Percentiles rank a stretch among this genome's conserved stretches.
Conservation (phyloP, 1,140 invertebrate genomes). For the Thaumatotibia leucotreta region DNA sequence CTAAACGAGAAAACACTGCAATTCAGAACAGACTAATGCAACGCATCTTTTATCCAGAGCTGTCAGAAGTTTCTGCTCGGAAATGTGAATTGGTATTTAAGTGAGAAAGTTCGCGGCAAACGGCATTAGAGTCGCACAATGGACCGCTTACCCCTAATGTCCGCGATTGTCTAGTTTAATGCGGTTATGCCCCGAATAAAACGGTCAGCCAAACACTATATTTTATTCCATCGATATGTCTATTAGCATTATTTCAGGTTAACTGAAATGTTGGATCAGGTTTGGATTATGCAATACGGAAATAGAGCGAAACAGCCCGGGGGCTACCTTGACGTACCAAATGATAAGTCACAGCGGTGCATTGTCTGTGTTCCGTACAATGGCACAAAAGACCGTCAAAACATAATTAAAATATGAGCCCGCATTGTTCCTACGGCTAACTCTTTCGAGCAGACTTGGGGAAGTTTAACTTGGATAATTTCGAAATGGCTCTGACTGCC, state of each 20-base stretch:
- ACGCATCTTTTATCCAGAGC: background rate
- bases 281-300: background rate
- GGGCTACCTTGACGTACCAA: background rate
- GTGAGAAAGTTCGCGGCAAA: constrained; percentile 8
- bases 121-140: constrained; percentile 3
- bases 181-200: constrained; percentile 4
- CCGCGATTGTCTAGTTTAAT: constrained; percentile 11
- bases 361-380: constrained; percentile 2
- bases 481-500: background rate
- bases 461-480: constrained; percentile 1
- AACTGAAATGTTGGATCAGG: background rate
- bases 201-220: background rate
- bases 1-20: background rate
- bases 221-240: background rate
- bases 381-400: constrained; percentile 11
- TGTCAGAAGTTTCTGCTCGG: constrained; percentile 1
- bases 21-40: background rate
- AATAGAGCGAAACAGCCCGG: background rate
- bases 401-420: constrained; percentile 7
- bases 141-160: constrained; percentile 1
- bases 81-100: constrained; percentile 13
- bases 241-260: background rate
- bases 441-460: background rate
- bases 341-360: constrained; percentile 6
- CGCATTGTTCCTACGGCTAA: background rate